Base-by-base conservation (phyloP, 2,888 invertebrate genomes). In the Micoletzkya japonica region DNA sequence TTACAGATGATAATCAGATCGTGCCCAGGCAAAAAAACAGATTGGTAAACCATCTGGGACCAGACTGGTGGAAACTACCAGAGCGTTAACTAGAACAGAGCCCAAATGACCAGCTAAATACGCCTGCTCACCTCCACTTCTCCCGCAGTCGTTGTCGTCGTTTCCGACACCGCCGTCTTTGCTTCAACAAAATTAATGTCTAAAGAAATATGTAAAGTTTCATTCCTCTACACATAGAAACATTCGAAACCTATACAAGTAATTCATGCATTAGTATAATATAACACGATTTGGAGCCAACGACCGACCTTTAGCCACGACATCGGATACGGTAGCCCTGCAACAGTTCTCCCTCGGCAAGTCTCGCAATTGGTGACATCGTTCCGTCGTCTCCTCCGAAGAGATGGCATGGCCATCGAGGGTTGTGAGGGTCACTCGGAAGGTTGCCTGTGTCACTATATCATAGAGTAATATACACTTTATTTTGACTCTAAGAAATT, bases 351-450 rank as follows among this genome's bases (percentile, higher is more conserved):
- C 67, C 7, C 44, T 36, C 6, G 67, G 57, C 28, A 67, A 44
- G 39, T 67, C 30, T 14, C 57, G 56, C 20, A 67, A 44, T 34
- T 67, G 67, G 26, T 67, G 67, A 67, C 67, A 67, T 57, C 67
- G 56, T 44, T 67, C 67, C n/a, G 37, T 57, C 6, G 67, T 67
- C 32, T 67, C 67, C n/a, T 67, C 67, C 28, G 50, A 49, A 0
- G 67, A 67, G 26, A 67, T 67, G 4, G 67, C 67, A n/a, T 67
- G 37, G n/a, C 67, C 67, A 44, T 67, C 67, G 24, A 67, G 57
- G 28, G 67, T 67, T 2, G 67, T 67, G 7, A 67, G 28, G 3
- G 67, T 67, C 24, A 67, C 67, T 44, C 67, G 56, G 26, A 67
- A 67, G 1, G 56, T 67, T 26, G 67, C 49, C 37, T 67, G 67